These are phyloP conservation scores for Prunella fulvescens DNA, from an alignment of 2,113 vertebrate species.

Conservation along the genomic window DNA sequence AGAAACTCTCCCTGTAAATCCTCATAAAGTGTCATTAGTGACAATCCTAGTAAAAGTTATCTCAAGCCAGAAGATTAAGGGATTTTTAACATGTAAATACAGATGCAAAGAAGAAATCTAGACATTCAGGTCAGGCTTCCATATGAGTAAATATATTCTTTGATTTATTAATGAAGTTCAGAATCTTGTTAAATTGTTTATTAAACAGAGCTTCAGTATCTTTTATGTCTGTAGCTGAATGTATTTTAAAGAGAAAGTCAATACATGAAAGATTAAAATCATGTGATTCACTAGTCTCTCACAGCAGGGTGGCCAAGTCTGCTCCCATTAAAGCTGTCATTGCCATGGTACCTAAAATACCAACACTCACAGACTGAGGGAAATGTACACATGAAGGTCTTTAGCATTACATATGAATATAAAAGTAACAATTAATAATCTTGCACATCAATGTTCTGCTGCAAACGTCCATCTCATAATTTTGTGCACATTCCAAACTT, in stretches of 20 bases:
- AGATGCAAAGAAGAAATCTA: slow-evolving; percentile 38
- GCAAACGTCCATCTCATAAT: background rate
- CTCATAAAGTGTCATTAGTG: background rate
- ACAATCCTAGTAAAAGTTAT: background rate
- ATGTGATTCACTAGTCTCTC: slow-evolving; percentile 50
- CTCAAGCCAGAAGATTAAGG: background rate
- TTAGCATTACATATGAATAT: background rate
- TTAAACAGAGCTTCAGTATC: slow-evolving; percentile 28
- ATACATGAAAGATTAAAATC: slow-evolving; percentile 54
- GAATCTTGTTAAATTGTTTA: slow-evolving; percentile 55
- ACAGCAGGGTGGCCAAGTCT: slow-evolving; percentile 53
- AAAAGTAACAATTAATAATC: slow-evolving; percentile 13
- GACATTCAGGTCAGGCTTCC: background rate
- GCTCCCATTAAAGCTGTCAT: slow-evolving; percentile 32
- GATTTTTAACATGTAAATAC: slow-evolving; percentile 17
- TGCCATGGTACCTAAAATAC: background rate
- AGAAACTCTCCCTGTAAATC: background rate
- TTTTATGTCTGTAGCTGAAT: background rate
- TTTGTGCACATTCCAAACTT: background rate
- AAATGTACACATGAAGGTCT: slow-evolving; percentile 4
- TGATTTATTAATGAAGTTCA: slow-evolving; percentile 64
- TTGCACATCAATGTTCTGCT: background rate
- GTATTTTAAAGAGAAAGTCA: slow-evolving; percentile 46
- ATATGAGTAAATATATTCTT: slow-evolving; percentile 51
- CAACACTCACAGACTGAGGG: background rate